Percentiles rank a stretch among this genome's conserved stretches.
Evolutionary conservation across 2,113 vertebrate species (phyloP).

Genomic region (Epinephelus cyanopodus): DNA sequence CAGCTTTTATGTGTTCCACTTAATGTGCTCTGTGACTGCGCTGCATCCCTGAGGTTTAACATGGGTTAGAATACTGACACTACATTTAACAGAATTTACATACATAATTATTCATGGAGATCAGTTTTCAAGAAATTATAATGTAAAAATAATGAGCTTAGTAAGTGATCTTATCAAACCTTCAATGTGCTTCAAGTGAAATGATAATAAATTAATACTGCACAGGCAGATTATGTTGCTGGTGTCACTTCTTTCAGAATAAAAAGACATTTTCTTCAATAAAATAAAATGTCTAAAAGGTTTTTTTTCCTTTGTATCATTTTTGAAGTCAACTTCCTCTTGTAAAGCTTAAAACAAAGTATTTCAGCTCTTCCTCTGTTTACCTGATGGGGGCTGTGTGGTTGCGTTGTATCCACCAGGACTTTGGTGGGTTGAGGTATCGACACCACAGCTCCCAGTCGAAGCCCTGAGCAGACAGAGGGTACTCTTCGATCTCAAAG

Average conservation of each 20-base stretch:
- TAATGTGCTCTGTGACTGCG: neutral
- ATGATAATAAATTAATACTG: conserved; percentile 26
- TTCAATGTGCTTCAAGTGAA: conserved; percentile 29
- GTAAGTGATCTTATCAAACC: conserved; percentile 48
- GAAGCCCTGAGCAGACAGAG: conserved; percentile 94
- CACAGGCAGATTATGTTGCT: neutral
- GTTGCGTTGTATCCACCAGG: conserved; percentile 95
- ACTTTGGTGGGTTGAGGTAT: conserved; percentile 95
- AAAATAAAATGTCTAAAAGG: neutral
- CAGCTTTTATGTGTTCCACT: neutral
- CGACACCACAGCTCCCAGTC: conserved; percentile 99
- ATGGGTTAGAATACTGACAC: conserved; percentile 12
- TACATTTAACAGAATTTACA: conserved; percentile 25
- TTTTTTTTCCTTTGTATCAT: neutral
- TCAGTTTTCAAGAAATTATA: conserved; percentile 33
- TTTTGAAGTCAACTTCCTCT: neutral
- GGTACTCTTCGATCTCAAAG: conserved; percentile 97
- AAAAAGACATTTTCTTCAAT: neutral
- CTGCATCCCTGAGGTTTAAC: neutral
- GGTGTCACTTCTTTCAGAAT: conserved; percentile 1
- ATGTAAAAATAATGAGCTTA: conserved; percentile 54
- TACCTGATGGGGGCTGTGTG: conserved; percentile 95
- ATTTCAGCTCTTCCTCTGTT: neutral
- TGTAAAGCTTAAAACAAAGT: neutral
- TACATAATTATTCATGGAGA: conserved; percentile 24